Evolutionary conservation across 2,888 invertebrate species (phyloP), one percentile per base, ranked within the genome.

Genomic region (Lasioglossum figueresi): DNA sequence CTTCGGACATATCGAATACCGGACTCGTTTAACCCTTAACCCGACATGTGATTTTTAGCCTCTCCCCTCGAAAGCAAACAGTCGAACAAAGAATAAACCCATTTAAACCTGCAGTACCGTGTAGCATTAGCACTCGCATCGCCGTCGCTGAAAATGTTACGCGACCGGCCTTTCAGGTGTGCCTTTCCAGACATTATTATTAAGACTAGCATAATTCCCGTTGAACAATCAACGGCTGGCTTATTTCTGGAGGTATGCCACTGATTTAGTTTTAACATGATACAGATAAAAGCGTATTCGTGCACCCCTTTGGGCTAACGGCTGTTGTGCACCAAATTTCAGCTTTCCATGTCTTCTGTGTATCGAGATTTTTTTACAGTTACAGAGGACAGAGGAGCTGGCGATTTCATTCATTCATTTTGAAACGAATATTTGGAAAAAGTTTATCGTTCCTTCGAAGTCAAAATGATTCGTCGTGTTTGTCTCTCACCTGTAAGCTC

Each of bases 401-500:
- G 10, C 40, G 12, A 40, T 10, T 40, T 10, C 40, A 40, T 40
- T 40, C 8, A 10, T 40, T 12, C 8, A 40, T 12, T 12, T 40
- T 40, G 10, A 40, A 12, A 40, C 40, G 10, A 40, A 40, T 40
- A 40, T 40, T 12, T 40, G 40, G 2, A 40, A 40, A 40, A 40
- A 2, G 10, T 2, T 40, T 40, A 10, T 40, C 12, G 27, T 27
- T 59, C 14, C 27, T 27, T 27, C 14, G 14, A 59, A 3, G 5
- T 16, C 27, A 4, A 59, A 59, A 59, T 27, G 4, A 14, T 27
- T n/a, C 59, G 14, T 59, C 59, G 5, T 16, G 12, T 34, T 66
- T 16, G 1, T 34, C 8, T 68, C 56, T 68, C 19, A 90, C 95
- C 95, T 95, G 90, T 97, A 98, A 27, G 97, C 97, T 81, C 97